Base-by-base conservation (phyloP, 53 echinoderm and acorn worm genomes). In the Pentamera pediparva region DNA sequence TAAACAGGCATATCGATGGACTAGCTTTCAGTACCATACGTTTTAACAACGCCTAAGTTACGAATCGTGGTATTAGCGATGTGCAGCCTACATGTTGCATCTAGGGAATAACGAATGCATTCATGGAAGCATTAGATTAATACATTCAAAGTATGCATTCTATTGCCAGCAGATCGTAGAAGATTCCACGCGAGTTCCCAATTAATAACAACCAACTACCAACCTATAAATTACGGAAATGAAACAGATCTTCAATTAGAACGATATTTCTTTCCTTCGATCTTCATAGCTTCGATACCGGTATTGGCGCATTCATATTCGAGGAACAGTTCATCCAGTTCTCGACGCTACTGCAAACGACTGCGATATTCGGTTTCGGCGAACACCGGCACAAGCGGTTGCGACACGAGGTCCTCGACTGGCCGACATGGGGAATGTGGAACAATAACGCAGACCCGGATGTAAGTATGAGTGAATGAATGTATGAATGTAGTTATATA, bases 241-340 rank as follows among this genome's bases (percentile, higher is more conserved):
- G 47, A 15, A 45, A 45, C n/a, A n/a, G 1, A 45, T 15, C 1
- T n/a, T 1, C n/a, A 1, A 1, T 45, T n/a, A n/a, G 1, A 45
- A 45, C n/a, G 47, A 15, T 45, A 27, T 57, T 27, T 0, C 0
- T 28, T 25, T 56, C 6, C 9, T 56, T 27, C 15, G 25, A n/a
- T n/a, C 28, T 3, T 29, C 4, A 11, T 74, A 98, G 98, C 25
- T 62, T 98, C 26, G 98, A 98, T 32, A 98, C 98, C 4, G 56
- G 65, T 17, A 59, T 92, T 10, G 90, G 88, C 7, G 98, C 77
- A 0, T 51, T 98, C n/a, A 83, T 98, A 9, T 92, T 83, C 39
- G 89, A 88, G 54, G 98, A 98, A 37, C 98, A 98, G 81, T 98
- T 88, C 65, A 39, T 98, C 2, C 88, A 91, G 56, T 36, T 98